Evolutionary conservation across 2,888 invertebrate species (phyloP).

Genomic region (Xestoiulus laeticollis): DNA sequence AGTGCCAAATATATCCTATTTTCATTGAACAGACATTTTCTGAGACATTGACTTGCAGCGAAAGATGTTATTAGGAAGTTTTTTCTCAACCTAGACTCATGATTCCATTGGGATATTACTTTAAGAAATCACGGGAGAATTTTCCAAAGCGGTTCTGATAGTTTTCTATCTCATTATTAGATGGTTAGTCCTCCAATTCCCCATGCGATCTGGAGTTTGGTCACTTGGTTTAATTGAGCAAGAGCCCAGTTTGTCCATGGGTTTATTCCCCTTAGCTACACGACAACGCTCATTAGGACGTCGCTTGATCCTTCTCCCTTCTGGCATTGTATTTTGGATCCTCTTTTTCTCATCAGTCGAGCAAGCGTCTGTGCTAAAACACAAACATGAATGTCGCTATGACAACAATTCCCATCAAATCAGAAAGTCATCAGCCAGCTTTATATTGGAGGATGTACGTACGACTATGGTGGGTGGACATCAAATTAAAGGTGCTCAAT

Average conservation of each 20-base stretch:
- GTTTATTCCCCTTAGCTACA: constrained; percentile 18
- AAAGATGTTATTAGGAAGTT: neutral
- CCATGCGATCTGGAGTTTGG: neutral
- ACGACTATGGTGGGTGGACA: neutral
- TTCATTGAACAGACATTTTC: neutral
- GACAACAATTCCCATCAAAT: constrained; percentile 27
- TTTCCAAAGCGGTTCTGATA: neutral
- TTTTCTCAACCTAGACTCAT: neutral
- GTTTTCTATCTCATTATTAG: neutral
- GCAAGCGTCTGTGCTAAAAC: neutral
- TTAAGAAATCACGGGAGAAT: neutral
- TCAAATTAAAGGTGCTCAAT: neutral
- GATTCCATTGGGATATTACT: neutral
- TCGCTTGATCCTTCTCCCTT: neutral
- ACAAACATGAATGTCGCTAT: constrained; percentile 27
- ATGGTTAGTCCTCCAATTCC: constrained; percentile 15
- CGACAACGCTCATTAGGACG: neutral
- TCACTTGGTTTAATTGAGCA: constrained; percentile 29
- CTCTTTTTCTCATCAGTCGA: neutral
- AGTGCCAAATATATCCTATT: too few species aligned
- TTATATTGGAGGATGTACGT: neutral
- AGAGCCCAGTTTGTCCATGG: neutral
- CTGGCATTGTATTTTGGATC: neutral
- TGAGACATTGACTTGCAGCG: neutral
- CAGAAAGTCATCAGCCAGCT: constrained; percentile 6